These are phyloP conservation scores for Iselma pallidipennis DNA, from an alignment of 2,888 invertebrate species.

Conservation along the genomic window DNA sequence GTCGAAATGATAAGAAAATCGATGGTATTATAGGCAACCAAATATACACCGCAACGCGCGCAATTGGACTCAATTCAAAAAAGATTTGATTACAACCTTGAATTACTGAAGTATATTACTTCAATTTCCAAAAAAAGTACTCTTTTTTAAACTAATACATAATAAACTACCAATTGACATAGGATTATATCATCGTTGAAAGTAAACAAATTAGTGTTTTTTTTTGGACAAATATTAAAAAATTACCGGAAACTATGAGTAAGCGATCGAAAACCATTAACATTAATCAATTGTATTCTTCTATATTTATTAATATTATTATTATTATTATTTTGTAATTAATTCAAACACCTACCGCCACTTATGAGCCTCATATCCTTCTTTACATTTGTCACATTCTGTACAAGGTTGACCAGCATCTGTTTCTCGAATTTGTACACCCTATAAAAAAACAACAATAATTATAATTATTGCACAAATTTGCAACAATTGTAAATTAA, in stretches of 20 bases:
- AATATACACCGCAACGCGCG: neutral
- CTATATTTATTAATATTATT: too few species aligned
- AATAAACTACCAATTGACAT: neutral
- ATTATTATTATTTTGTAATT: too few species aligned
- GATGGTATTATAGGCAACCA: neutral
- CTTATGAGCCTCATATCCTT: conserved; percentile 80
- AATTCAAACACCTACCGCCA: conserved; percentile 90
- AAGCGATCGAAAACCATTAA: neutral
- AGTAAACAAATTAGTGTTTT: conserved; percentile 1
- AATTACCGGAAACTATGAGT: conserved; percentile 6
- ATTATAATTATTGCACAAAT: neutral
- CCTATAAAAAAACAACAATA: conserved; percentile 62
- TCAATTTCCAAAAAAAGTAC: neutral
- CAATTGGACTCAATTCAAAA: neutral
- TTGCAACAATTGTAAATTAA: neutral
- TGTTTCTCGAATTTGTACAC: conserved; percentile 82
- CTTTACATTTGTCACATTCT: conserved; percentile 76
- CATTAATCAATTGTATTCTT: too few species aligned
- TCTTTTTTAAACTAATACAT: neutral
- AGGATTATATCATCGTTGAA: neutral
- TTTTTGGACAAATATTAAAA: conserved; percentile 11
- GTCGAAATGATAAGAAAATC: too few species aligned
- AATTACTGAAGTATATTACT: neutral
- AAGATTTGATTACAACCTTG: neutral
- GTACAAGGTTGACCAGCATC: conserved; percentile 87